phyloP scores from a whole-genome alignment of 2,888 invertebrate genomes.

The Lacanobia oleracea region DNA sequence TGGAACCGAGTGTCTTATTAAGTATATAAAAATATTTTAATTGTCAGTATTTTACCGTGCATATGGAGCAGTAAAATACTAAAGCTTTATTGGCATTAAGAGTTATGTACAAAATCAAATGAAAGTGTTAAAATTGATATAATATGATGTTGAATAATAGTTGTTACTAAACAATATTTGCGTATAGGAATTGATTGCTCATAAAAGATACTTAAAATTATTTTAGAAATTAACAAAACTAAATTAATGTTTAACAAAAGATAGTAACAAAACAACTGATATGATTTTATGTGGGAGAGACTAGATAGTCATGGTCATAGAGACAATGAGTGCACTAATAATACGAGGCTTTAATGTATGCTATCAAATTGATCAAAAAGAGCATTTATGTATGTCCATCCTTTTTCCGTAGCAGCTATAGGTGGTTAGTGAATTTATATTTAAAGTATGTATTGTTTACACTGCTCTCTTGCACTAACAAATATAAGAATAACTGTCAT shows the following conservation, averaged over 20 bases:
- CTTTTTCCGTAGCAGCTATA: constrained; percentile 62
- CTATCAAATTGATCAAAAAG: constrained; percentile 29
- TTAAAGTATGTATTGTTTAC: constrained; percentile 41
- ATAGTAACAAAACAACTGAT: constrained; percentile 40
- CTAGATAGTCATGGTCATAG: constrained; percentile 10
- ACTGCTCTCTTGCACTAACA: constrained; percentile 64
- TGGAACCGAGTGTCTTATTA: constrained; percentile 59
- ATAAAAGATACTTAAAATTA: constrained; percentile 82
- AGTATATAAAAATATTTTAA: constrained; percentile 28
- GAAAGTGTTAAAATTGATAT: constrained; percentile 1
- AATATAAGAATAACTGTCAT: constrained; percentile 47
- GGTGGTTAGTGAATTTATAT: constrained; percentile 57
- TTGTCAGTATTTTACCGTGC: constrained; percentile 37
- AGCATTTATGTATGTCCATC: constrained; percentile 61
- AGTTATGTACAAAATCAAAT: constrained; percentile 3
- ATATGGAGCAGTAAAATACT: constrained; percentile 24
- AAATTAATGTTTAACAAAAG: constrained; percentile 39
- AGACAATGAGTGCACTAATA: constrained; percentile 14
- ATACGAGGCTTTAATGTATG: constrained; percentile 27
- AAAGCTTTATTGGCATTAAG: constrained; percentile 29
- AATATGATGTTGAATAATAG: constrained; percentile 8
- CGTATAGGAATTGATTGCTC: constrained; percentile 75
- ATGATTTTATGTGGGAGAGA: constrained; percentile 20
- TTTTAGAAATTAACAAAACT: constrained; percentile 56
- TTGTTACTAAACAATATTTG: constrained; percentile 35